phyloP scores from a whole-genome alignment of 1,140 invertebrate genomes.

The Orius insidiosus region DNA sequence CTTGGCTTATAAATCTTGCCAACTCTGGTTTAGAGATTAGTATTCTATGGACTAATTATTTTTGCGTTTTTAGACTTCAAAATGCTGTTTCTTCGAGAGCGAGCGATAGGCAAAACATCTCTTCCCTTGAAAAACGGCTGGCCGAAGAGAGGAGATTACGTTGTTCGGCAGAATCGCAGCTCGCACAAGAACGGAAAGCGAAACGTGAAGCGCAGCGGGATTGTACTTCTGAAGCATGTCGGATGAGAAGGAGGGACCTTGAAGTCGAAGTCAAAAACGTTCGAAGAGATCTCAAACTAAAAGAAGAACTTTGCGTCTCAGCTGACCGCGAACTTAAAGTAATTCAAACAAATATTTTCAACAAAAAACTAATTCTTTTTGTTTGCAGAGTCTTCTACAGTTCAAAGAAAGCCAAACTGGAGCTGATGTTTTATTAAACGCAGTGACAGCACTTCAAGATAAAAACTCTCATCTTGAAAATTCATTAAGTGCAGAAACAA shows the following conservation, averaged over 20 bases:
- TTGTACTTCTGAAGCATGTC: slow-evolving; percentile 62
- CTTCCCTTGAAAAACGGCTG: slow-evolving; percentile 48
- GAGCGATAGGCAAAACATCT: slow-evolving; percentile 57
- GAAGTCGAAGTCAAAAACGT: slow-evolving; percentile 61
- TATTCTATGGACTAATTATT: no score
- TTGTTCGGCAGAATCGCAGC: slow-evolving; percentile 53
- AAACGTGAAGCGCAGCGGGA: slow-evolving; percentile 30
- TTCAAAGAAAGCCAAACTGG: slow-evolving; percentile 58
- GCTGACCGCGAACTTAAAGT: slow-evolving; percentile 37
- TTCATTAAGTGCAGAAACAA: slow-evolving; percentile 83
- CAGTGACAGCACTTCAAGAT: slow-evolving; percentile 66
- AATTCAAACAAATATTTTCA: slow-evolving; percentile 10
- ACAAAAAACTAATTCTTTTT: neutral
- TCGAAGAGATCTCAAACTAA: slow-evolving; percentile 50
- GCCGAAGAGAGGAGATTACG: slow-evolving; percentile 67
- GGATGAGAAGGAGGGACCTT: slow-evolving; percentile 50
- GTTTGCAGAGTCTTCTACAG: slow-evolving; percentile 30
- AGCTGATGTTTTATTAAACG: slow-evolving; percentile 59
- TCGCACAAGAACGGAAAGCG: slow-evolving; percentile 54
- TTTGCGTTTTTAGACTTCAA: slow-evolving; percentile 41
- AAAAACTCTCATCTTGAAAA: slow-evolving; percentile 79
- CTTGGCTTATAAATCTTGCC: no score
- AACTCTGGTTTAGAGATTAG: no score
- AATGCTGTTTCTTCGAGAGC: slow-evolving; percentile 50
- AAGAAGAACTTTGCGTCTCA: slow-evolving; percentile 46